Evolutionary conservation across 2,797 vertebrate genomes (phyloP).

Genomic region (Lacerta viridis): DNA sequence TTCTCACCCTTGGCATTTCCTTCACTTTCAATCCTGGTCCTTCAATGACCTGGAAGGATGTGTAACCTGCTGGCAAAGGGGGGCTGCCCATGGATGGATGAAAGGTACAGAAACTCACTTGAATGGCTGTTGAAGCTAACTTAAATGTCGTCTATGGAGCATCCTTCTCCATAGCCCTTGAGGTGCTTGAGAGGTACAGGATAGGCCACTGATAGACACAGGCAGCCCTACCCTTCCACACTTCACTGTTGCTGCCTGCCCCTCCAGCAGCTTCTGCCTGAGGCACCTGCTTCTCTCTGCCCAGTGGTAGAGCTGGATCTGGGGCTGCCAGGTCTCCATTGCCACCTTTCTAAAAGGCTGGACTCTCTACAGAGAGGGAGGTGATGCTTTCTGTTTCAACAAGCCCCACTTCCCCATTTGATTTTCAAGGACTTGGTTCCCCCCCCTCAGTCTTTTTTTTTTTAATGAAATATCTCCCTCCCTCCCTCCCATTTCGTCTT

Average conservation of each 20-base stretch:
- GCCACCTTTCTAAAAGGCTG: background rate
- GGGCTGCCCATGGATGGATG: background rate
- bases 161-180: too few species aligned
- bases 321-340: too few species aligned
- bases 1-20: background rate
- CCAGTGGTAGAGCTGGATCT: too few species aligned
- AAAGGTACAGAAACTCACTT: too few species aligned
- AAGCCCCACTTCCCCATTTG: background rate
- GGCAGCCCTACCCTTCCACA: background rate
- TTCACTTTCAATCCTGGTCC: background rate
- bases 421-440: background rate
- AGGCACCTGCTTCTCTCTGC: too few species aligned
- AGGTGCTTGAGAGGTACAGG: background rate
- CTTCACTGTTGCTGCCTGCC: background rate
- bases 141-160: too few species aligned
- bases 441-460: fast-evolving
- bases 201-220: background rate
- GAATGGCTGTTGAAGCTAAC: too few species aligned
- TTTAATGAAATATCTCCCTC: fast-evolving
- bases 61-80: background rate
- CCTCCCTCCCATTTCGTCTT: constrained; percentile 26
- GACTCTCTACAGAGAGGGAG: background rate
- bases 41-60: background rate
- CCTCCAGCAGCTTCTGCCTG: too few species aligned
- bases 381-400: background rate